These are phyloP conservation scores for Lathamus discolor DNA, from an alignment of 2,113 vertebrate species.

Conservation along the genomic window DNA sequence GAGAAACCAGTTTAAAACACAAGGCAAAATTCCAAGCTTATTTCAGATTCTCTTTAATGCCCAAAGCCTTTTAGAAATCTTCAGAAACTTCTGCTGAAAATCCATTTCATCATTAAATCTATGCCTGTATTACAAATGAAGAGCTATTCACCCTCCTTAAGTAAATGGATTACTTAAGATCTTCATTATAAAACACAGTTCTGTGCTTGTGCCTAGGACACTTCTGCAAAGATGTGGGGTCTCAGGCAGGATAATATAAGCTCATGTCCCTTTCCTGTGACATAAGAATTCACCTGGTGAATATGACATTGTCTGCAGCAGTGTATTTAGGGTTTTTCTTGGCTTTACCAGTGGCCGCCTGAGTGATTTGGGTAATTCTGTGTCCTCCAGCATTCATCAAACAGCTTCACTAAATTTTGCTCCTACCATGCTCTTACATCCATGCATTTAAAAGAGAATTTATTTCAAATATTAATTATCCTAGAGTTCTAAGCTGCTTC, in stretches of 20 bases:
- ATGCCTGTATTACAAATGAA: neutral
- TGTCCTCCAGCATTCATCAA: neutral
- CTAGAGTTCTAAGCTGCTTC: neutral
- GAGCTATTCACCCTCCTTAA: neutral
- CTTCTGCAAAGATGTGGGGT: neutral
- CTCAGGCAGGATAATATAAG: neutral
- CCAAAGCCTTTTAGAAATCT: constrained; percentile 26
- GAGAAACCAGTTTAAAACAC: neutral
- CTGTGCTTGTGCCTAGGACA: neutral
- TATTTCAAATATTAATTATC: neutral
- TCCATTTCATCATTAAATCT: neutral
- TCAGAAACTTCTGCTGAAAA: constrained; percentile 4
- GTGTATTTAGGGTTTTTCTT: neutral
- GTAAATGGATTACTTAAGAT: neutral
- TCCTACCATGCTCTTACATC: fast-evolving
- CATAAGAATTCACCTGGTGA: neutral
- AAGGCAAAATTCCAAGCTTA: neutral
- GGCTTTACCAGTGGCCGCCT: neutral
- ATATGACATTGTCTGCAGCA: neutral
- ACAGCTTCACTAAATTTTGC: fast-evolving
- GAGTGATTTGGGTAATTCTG: neutral
- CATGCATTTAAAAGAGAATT: fast-evolving
- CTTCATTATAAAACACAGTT: neutral
- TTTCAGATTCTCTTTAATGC: constrained; percentile 15
- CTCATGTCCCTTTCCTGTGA: neutral